Evolutionary conservation across 2,113 vertebrate genomes (phyloP).

Genomic region (Trematocara macrostoma): DNA sequence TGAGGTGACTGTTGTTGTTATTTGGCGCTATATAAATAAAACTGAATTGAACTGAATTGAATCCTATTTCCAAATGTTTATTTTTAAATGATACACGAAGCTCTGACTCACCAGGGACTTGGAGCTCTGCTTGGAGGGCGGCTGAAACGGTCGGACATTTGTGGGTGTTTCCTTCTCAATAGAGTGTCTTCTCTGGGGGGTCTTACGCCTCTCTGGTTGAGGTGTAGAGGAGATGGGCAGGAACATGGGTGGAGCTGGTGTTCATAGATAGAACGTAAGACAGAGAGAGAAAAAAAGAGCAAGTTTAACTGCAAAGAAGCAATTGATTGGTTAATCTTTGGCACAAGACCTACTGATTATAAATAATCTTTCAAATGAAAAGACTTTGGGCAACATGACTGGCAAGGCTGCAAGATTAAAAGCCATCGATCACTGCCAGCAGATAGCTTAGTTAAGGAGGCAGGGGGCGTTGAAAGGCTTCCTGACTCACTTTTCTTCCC

Average conservation of each 20-base stretch:
- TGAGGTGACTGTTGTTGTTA: neutral
- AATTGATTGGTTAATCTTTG: neutral
- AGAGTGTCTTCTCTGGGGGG: conserved; percentile 90
- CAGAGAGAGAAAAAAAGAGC: neutral
- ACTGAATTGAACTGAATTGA: neutral
- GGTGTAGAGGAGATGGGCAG: conserved; percentile 97
- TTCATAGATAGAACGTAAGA: neutral
- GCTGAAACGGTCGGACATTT: conserved; percentile 86
- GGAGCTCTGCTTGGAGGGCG: conserved; percentile 86
- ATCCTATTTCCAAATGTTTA: neutral
- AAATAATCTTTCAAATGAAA: neutral
- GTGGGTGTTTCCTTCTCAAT: conserved; percentile 98
- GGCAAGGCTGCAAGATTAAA: neutral
- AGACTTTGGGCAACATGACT: neutral
- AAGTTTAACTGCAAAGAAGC: neutral
- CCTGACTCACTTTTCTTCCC: conserved; percentile 86
- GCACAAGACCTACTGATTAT: neutral
- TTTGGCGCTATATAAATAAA: neutral
- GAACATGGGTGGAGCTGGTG: conserved; percentile 87
- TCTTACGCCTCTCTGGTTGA: conserved; percentile 90
- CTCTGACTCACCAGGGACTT: conserved; percentile 87
- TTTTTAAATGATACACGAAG: neutral
- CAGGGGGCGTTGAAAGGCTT: neutral
- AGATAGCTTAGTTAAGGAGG: neutral
- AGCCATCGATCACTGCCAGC: neutral